Base-by-base conservation (phyloP, 2,113 vertebrate species). In the Myxocyprinus asiaticus region DNA sequence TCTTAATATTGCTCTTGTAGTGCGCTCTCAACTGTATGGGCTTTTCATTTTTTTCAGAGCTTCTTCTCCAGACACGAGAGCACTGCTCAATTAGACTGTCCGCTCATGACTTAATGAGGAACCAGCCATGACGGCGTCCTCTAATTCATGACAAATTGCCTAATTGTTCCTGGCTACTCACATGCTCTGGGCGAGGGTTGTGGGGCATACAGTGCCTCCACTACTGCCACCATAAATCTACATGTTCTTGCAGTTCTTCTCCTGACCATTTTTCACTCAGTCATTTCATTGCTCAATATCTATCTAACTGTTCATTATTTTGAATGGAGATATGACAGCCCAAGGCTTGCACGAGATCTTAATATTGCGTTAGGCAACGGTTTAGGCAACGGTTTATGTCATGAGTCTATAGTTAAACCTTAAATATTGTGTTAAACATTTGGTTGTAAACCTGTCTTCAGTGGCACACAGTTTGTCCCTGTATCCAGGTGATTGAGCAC, bases 141-240 rank as follows among this genome's bases (percentile, higher is more conserved):
- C 8, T 69, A 85, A 79, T 82, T 78, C 48, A 61, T 76, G 62
- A 72, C 67, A 81, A 79, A 85, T 79, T 73, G 56, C 42, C 76
- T 78, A 78, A 81, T 83, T 85, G 75, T 79, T 67, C 9, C 56
- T 76, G 48, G 44, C 14, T 73, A 62, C 73, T 68, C 48, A 53
- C 5, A 22, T 17, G 55, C 64, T 74, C 22, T 15, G 33, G 12
- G 4, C 11, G 7, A 58, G 65, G 42, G 22, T 22, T 73, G 33
- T 67, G 7, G 45, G 11, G 44, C 45, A 14, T 7, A 10, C 22
- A 33, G 22, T 1, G 22, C 22, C 22, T 33, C 22, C 22, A 33
- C 22, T 3, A 33, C 22, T 33, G 22, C 22, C 22, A 33, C 51
- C 61, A 44, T 48, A 9, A 15, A 51, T 17, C 33, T 73, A 5